Conservation (phyloP, 1,140 invertebrate genomes). For the Drosophila lacteicornis region DNA sequence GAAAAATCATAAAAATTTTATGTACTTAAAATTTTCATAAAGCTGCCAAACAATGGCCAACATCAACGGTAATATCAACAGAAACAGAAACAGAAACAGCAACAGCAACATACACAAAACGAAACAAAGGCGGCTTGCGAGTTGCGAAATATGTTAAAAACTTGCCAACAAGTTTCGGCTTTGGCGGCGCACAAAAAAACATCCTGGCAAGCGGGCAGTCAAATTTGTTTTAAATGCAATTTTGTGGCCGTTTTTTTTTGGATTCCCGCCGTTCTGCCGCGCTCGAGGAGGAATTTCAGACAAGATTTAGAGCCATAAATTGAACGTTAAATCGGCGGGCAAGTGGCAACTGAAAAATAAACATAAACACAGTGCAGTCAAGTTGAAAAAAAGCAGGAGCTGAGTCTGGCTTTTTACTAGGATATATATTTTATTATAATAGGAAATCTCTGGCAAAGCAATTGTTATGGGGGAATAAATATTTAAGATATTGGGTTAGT, state of each 20-base stretch:
- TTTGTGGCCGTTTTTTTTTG: constrained; percentile 32
- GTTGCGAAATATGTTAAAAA: constrained; percentile 24
- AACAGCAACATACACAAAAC: constrained; percentile 8
- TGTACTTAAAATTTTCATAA: constrained; percentile 72
- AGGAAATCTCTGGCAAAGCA: no score
- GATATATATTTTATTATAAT: no score
- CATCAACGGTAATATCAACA: constrained; percentile 30
- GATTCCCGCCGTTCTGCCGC: background rate
- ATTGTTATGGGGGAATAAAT: no score
- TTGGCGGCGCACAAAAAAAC: constrained; percentile 4
- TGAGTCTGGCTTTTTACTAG: no score
- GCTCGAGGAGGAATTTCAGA: background rate
- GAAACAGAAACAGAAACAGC: background rate
- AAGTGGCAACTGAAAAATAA: constrained; percentile 6
- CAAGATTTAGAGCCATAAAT: constrained; percentile 10
- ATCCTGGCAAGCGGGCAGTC: constrained; percentile 10
- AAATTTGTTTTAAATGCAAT: constrained; percentile 67
- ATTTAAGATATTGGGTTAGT: no score
- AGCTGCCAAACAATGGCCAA: constrained; percentile 64
- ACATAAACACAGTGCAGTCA: constrained; percentile 5
- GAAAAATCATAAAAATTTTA: constrained; percentile 69
- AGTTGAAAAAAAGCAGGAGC: background rate
- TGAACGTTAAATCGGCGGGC: constrained; percentile 24
- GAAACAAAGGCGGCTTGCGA: constrained; percentile 5
- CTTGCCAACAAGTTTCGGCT: constrained; percentile 35